Percentiles rank a stretch among this genome's conserved stretches.
Evolutionary conservation across 2,113 vertebrate species (phyloP).

Genomic region (Nycticorax nycticorax): DNA sequence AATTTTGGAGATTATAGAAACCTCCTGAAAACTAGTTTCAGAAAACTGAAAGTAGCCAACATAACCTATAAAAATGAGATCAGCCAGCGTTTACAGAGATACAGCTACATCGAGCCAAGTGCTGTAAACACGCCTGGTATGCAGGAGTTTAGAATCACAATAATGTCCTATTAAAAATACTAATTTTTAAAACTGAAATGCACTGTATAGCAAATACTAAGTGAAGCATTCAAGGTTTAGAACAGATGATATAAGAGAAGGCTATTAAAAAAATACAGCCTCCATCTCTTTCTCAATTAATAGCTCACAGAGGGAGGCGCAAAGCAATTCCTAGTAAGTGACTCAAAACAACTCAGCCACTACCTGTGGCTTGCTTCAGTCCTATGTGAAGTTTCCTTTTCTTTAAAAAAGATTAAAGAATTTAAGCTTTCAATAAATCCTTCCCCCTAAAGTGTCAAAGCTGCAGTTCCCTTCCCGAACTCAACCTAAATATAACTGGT

Average conservation of each 20-base stretch:
- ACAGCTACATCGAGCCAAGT: background rate
- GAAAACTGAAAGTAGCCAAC: background rate
- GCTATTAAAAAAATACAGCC: background rate
- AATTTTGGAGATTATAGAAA: background rate
- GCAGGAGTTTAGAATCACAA: background rate
- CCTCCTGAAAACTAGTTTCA: background rate
- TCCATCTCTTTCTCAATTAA: background rate
- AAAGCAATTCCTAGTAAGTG: background rate
- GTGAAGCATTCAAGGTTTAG: background rate
- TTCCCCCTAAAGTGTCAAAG: background rate
- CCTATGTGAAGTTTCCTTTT: background rate
- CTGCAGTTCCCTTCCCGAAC: background rate
- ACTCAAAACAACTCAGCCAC: background rate
- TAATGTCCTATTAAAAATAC: background rate
- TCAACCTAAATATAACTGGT: background rate
- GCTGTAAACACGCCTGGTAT: rapidly evolving
- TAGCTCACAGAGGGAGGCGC: background rate
- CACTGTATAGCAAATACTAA: background rate
- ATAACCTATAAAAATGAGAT: background rate
- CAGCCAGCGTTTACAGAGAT: background rate
- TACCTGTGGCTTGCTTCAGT: background rate
- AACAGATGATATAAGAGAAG: background rate
- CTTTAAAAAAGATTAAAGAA: background rate
- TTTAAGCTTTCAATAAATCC: background rate
- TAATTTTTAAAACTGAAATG: background rate